Conservation (phyloP, 1,140 invertebrate species). For the Linepithema humile region DNA sequence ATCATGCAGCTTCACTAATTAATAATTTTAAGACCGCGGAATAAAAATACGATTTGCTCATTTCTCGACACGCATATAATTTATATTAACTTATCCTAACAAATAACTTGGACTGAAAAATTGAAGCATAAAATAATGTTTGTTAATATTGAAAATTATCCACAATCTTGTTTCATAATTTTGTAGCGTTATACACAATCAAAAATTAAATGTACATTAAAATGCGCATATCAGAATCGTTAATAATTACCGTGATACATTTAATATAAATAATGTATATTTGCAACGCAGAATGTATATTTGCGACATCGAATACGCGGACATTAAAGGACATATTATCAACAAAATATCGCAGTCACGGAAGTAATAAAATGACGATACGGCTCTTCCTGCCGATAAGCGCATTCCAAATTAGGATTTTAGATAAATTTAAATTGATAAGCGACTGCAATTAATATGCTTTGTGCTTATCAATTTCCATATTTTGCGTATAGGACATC, state of each 20-base stretch:
- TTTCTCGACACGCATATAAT: background rate
- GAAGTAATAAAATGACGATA: background rate
- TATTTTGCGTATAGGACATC: background rate
- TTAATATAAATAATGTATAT: background rate
- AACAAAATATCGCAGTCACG: background rate
- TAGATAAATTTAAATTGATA: background rate
- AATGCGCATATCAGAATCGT: background rate
- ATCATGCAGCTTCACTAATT: background rate
- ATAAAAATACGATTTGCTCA: background rate
- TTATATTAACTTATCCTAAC: background rate
- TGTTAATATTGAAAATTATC: background rate
- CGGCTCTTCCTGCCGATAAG: background rate
- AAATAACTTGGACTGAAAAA: background rate
- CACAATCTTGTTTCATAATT: background rate
- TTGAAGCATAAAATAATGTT: background rate
- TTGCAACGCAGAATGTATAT: background rate
- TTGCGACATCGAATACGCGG: background rate
- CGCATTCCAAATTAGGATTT: background rate
- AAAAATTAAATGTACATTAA: background rate
- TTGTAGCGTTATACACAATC: no score
- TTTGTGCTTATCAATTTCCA: conserved; percentile 14
- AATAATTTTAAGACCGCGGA: background rate
- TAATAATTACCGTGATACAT: background rate
- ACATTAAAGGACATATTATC: background rate
- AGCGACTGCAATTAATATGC: background rate